Evolutionary conservation across 2,888 invertebrate species (phyloP).

Genomic region (Cephus pulcher): DNA sequence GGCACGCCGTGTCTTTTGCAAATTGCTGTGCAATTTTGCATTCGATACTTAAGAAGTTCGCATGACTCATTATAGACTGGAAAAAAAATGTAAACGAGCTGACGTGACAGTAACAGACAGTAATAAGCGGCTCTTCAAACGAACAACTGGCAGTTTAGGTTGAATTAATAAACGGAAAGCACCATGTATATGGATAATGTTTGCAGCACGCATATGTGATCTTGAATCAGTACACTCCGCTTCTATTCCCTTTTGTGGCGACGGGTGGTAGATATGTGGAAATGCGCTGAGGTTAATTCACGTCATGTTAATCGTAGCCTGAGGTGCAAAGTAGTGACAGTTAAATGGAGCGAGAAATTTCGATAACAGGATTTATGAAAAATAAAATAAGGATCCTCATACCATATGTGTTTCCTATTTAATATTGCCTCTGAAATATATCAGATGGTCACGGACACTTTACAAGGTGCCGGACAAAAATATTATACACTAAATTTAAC

Average conservation of each 20-base stretch:
- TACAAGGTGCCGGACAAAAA: neutral
- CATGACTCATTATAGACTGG: neutral
- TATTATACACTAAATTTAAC: neutral
- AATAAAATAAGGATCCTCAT: slow-evolving; percentile 10
- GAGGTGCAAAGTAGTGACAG: slow-evolving; percentile 37
- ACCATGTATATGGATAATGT: neutral
- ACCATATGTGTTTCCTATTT: neutral
- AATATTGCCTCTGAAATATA: neutral
- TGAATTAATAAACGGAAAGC: neutral
- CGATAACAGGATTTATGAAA: slow-evolving; percentile 29
- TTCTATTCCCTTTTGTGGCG: slow-evolving; percentile 22
- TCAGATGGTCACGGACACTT: neutral
- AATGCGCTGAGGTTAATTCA: slow-evolving; percentile 32
- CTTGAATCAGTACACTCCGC: neutral
- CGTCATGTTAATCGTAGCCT: slow-evolving; percentile 26
- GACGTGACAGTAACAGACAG: neutral
- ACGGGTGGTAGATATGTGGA: slow-evolving; percentile 35
- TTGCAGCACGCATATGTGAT: neutral
- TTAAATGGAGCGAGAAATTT: slow-evolving; percentile 32
- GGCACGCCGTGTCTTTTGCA: neutral
- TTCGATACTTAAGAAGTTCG: neutral
- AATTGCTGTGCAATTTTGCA: neutral
- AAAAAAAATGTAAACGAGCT: neutral
- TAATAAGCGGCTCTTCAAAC: neutral
- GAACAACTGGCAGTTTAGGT: neutral